These are phyloP conservation scores for Scelioninae gen. 2 DNA, from an alignment of 2,888 invertebrate genomes.

Conservation along the genomic window DNA sequence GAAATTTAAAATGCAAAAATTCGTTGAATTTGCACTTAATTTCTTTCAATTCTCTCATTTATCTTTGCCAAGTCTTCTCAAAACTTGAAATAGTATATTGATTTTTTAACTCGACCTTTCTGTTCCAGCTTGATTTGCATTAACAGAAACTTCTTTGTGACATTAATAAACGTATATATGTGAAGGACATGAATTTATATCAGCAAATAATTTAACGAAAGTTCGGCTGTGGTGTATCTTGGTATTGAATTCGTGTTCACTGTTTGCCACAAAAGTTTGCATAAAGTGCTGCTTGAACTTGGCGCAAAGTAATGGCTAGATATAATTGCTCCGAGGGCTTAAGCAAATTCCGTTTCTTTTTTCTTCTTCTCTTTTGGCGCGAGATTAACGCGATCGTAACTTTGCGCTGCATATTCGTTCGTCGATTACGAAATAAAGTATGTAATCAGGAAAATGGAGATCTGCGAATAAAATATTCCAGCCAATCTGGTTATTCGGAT, in stretches of 20 bases:
- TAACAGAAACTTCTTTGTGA: conserved; percentile 12
- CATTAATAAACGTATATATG: conserved; percentile 29
- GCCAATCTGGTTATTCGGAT: conserved; percentile 18
- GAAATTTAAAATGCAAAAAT: conserved; percentile 2
- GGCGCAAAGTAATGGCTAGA: conserved; percentile 33
- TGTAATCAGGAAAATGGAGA: conserved; percentile 42
- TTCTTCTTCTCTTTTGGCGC: conserved; percentile 9
- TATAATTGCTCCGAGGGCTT: conserved; percentile 41
- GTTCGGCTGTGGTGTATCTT: conserved; percentile 31
- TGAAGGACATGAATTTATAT: conserved; percentile 34
- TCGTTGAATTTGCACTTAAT: conserved; percentile 3
- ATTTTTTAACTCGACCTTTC: neutral
- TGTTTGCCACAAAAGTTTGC: conserved; percentile 44
- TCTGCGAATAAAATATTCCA: conserved; percentile 20
- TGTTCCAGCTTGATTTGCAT: neutral
- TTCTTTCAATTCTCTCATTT: conserved; percentile 5
- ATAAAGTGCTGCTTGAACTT: conserved; percentile 4
- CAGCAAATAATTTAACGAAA: conserved; percentile 39
- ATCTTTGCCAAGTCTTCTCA: conserved; percentile 1
- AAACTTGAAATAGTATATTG: conserved; percentile 19
- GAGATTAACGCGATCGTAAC: conserved; percentile 37
- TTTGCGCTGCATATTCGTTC: neutral
- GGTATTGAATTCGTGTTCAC: conserved; percentile 35
- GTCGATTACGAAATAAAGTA: conserved; percentile 39
- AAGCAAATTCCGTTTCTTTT: conserved; percentile 24